phyloP scores from a whole-genome alignment of 2,888 invertebrate species.

The Spisula subtruncata region DNA sequence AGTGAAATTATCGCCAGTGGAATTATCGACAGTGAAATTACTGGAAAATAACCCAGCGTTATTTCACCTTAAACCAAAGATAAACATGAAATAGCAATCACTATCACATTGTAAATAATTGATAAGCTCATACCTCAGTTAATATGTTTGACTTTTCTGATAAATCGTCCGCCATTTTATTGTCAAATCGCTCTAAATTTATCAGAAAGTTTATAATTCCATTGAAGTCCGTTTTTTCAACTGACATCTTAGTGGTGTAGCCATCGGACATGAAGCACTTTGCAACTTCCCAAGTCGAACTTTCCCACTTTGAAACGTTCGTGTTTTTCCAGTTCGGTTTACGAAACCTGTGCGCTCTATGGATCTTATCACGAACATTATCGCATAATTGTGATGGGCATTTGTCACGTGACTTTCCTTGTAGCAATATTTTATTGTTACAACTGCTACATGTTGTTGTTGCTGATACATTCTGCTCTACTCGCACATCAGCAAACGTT shows the following conservation, averaged over 20 bases:
- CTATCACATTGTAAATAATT: too few relatives aligned
- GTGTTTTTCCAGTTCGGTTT: constrained; percentile 34
- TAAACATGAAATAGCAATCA: too few relatives aligned
- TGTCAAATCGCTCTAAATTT: constrained; percentile 6
- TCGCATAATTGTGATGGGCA: not conserved
- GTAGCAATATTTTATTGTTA: not conserved
- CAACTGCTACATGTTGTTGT: not conserved
- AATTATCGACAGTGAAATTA: too few relatives aligned
- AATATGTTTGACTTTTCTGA: not conserved
- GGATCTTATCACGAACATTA: not conserved
- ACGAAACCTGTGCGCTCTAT: not conserved
- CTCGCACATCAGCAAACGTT: not conserved
- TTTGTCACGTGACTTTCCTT: not conserved
- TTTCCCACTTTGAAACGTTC: constrained; percentile 3
- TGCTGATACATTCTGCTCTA: not conserved
- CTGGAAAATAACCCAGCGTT: too few relatives aligned
- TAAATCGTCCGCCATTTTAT: not conserved
- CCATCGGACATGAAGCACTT: constrained; percentile 39
- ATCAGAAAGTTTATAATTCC: constrained; percentile 25
- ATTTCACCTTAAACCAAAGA: too few relatives aligned
- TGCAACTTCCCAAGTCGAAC: constrained; percentile 7
- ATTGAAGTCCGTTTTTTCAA: constrained; percentile 31
- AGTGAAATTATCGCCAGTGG: too few relatives aligned
- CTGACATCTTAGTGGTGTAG: not conserved
- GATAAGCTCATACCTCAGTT: not conserved